Evolutionary conservation across 2,888 invertebrate genomes (phyloP).

Genomic region (Mechanitis messenoides): DNA sequence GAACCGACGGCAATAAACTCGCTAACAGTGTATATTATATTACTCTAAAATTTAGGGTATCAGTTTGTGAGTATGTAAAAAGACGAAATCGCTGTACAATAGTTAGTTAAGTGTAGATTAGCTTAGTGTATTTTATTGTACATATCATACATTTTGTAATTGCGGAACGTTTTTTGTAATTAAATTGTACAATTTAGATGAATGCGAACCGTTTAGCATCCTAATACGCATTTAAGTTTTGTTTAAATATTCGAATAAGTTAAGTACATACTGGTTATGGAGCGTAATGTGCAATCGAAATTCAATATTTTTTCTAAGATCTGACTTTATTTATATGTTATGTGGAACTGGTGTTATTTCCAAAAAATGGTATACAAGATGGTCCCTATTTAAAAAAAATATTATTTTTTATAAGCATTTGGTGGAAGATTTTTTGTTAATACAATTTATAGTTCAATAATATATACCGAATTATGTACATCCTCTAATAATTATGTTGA

Average conservation of each 20-base stretch:
- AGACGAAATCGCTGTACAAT: constrained; percentile 53
- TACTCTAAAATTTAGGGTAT: constrained; percentile 70
- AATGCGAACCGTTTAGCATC: constrained; percentile 8
- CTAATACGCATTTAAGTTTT: constrained; percentile 55
- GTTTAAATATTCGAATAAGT: constrained; percentile 33
- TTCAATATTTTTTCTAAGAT: constrained; percentile 42
- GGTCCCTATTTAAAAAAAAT: neutral
- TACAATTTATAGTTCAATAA: neutral
- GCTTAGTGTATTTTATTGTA: constrained; percentile 54
- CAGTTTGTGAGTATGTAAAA: constrained; percentile 39
- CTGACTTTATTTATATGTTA: constrained; percentile 36
- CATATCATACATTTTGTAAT: constrained; percentile 60
- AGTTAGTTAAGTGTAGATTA: constrained; percentile 45
- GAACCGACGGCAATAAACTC: constrained; percentile 16
- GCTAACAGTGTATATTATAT: constrained; percentile 33
- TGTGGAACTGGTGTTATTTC: constrained; percentile 5
- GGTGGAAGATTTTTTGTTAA: neutral
- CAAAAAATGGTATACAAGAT: constrained; percentile 6
- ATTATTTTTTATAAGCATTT: constrained; percentile 9
- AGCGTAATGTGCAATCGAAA: constrained; percentile 55
- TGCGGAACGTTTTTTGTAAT: constrained; percentile 44
- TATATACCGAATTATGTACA: constrained; percentile 8
- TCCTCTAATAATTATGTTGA: neutral
- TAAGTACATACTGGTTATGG: constrained; percentile 29
- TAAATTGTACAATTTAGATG: constrained; percentile 51